Evolutionary conservation across 2,888 invertebrate species (phyloP), one percentile per base, ranked within the genome.

Genomic region (Drosophila planitibia): DNA sequence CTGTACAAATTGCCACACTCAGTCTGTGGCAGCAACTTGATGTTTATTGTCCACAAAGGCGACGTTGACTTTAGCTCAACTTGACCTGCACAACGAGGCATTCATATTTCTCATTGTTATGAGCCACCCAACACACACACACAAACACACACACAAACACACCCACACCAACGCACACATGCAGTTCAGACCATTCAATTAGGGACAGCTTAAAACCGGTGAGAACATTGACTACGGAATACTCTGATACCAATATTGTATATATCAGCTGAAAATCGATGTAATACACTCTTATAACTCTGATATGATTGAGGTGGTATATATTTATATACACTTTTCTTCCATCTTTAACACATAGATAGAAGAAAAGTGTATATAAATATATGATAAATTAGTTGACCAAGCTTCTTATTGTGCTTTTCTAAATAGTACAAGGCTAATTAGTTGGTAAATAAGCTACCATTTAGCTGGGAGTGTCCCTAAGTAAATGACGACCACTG

Each of bases 31-130:
- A 55, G 81, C 73, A 67, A 61, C 70, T 70, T 67, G 59, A 63
- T 70, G 69, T 85, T 85, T 83, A 86, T 85, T 83, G 83, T 85
- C 78, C 86, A 76, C 70, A 70, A 69, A 58, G 62, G 73, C 82
- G 78, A 55, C 62, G 80, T 78, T 81, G 80, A 77, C 80, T 80
- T 71, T 74, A 60, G 74, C 65, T 67, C 83, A 84, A 84, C 86
- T 86, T 85, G 85, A 85, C 85, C 85, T 78, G 85, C 74, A 70
- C 70, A 70, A 57, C 44, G 64, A 59, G 75, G 52, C 79, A 77
- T 71, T 85, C 84, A 85, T 84, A 85, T 84, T 79, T 73, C 74
- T 64, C 74, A 82, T 83, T 86, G 83, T 85, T 83, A 63, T 71
- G 59, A 60, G 49, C 59, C 39, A 39, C 33, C 44, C 37, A 9